These are phyloP conservation scores for Gryllus longicercus DNA, from an alignment of 2,888 invertebrate species.

Conservation along the genomic window DNA sequence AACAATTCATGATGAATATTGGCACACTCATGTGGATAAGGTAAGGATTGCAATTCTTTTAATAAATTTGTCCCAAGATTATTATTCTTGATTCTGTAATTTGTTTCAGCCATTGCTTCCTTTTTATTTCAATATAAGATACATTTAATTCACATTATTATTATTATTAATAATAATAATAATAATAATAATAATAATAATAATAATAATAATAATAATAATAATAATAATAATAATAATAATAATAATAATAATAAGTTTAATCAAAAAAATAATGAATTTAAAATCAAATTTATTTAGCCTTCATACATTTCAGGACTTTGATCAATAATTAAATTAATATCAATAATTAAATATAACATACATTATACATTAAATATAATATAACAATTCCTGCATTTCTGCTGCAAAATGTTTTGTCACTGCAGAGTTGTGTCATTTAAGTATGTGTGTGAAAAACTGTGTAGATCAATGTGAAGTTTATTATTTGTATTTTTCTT, in stretches of 20 bases:
- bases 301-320: too few relatives aligned
- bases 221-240: background rate
- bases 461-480: slow-evolving; percentile 23
- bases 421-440: background rate
- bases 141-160: background rate
- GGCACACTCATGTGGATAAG: slow-evolving; percentile 86
- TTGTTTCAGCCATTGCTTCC: background rate
- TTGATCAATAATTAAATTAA: too few relatives aligned
- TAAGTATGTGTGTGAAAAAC: slow-evolving; percentile 22
- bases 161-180: background rate
- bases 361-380: too few relatives aligned
- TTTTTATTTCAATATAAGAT: background rate
- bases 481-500: background rate
- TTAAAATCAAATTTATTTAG: too few relatives aligned
- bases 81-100: slow-evolving; percentile 23
- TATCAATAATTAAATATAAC: too few relatives aligned
- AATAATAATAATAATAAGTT: too few relatives aligned
- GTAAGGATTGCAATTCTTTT: slow-evolving; percentile 48
- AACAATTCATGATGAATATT: slow-evolving; percentile 82
- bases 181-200: background rate
- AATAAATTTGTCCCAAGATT: background rate
- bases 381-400: background rate
- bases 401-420: slow-evolving; percentile 9
- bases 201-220: background rate
- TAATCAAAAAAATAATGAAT: too few relatives aligned